A percentile compares a stretch with the other conserved stretches of the same genome.
Evolutionary conservation across 2,888 invertebrate genomes (phyloP).

Genomic region (Leucophora obtusa): DNA sequence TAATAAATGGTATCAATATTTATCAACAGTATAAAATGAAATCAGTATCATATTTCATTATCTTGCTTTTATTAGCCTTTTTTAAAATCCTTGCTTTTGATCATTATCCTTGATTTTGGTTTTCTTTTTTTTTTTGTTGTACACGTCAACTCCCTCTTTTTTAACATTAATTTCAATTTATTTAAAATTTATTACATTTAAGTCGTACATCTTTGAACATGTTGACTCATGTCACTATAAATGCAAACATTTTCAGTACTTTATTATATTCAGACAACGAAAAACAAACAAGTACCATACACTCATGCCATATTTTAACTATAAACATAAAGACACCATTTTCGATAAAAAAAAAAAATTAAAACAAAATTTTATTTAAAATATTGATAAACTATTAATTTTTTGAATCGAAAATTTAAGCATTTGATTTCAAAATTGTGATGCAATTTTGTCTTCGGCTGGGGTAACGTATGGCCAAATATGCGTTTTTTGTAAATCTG

Average conservation of each 20-base stretch:
- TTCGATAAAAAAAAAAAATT: neutral
- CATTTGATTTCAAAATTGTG: no score
- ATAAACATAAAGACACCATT: neutral
- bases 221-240: slow-evolving; percentile 51
- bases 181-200: slow-evolving; percentile 53
- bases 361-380: neutral
- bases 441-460: no score
- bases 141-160: neutral
- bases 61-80: slow-evolving; percentile 12
- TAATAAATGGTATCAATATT: slow-evolving; percentile 8
- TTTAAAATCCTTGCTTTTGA: neutral
- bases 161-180: slow-evolving; percentile 50
- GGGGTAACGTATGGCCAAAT: no score
- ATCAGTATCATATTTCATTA: slow-evolving; percentile 12
- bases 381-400: no score
- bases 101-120: slow-evolving; percentile 21
- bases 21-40: slow-evolving; percentile 14
- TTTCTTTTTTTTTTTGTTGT: no score
- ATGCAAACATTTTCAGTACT: slow-evolving; percentile 44
- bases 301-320: neutral
- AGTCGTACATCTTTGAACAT: slow-evolving; percentile 36
- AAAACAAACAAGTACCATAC: neutral
- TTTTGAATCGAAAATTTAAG: no score
- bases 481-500: no score
- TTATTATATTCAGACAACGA: slow-evolving; percentile 37